These are phyloP conservation scores for Bombus huntii DNA, from an alignment of 1,140 invertebrate species.

Conservation along the genomic window DNA sequence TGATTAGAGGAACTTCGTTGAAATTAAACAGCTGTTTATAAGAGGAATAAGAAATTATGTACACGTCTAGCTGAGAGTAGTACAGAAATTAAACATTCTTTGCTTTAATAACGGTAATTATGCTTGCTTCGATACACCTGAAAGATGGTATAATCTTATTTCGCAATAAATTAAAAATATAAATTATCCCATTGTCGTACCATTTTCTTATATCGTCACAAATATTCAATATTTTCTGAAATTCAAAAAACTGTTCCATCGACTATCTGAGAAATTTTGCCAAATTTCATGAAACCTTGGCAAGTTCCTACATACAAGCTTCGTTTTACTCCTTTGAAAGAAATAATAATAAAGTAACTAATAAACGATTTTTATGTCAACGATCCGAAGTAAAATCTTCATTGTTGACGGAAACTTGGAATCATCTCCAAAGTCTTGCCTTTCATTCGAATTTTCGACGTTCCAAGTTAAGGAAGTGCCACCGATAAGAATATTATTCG, in stretches of 20 bases:
- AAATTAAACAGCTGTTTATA: background rate
- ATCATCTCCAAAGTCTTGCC: background rate
- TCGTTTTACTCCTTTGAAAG: background rate
- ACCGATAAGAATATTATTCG: conserved; percentile 15
- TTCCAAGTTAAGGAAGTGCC: background rate
- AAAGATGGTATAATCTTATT: background rate
- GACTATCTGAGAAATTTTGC: background rate
- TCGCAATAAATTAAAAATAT: background rate
- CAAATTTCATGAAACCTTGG: too few species aligned
- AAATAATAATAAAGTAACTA: background rate
- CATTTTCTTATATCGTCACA: too few species aligned
- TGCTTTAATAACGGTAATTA: background rate
- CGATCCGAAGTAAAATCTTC: background rate
- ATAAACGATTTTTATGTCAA: background rate
- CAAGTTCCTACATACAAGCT: too few species aligned
- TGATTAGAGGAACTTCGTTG: background rate
- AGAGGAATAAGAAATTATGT: background rate
- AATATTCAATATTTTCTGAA: background rate
- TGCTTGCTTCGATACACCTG: background rate
- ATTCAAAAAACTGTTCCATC: background rate
- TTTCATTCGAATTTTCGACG: background rate
- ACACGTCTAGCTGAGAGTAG: background rate
- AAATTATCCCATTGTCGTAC: background rate
- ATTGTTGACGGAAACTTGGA: background rate
- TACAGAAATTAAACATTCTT: background rate